Evolutionary conservation across 37 sponge, comb jelly and placozoan genomes (phyloP), one percentile per base, ranked within the genome.

Genomic region (Cliona cf. orientalis): DNA sequence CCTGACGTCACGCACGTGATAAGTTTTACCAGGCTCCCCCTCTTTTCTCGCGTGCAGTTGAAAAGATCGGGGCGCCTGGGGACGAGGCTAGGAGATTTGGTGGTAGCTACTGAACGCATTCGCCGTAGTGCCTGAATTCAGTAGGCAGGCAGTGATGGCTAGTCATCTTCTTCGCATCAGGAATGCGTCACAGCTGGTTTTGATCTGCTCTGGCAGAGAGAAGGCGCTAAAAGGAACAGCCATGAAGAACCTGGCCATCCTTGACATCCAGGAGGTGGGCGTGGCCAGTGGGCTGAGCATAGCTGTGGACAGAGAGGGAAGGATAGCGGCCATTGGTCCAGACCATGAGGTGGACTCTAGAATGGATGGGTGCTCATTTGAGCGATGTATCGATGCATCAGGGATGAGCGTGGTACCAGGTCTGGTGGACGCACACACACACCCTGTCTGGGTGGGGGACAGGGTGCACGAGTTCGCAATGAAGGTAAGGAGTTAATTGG

Each of bases 361-460:
- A 3, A 46, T 65, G 34, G 35, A 28, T 0, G 46, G 66, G 1
- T 41, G 71, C 22, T 58, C 80, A 2, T 93, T 83, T 74, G 83
- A 84, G 11, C 39, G 45, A 26, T 87, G 69, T 22, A 88, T 98
- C 56, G 87, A 96, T 71, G 99, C 99, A 1, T 72, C 58, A 2
- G 94, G 90, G 7, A 80, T 62, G 71, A 66, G 86, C 53, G 92
- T 98, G 25, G 11, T 98, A 0, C 96, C 99, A 33, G 99, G 99
- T 32, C 87, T 99, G 59, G 99, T 99, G 61, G 99, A 96, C 56
- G 99, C 93, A 0, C 99, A 98, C 77, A 98, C 99, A 0, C 99
- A 98, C 78, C 96, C 99, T 5, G 99, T 98, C 23, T 98, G 99
- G 99, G 91, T 79, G 34, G 99, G 99, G 14, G 99, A 98, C 76